Percentiles rank a stretch among this genome's conserved stretches.
Evolutionary conservation across 2,797 vertebrate species (phyloP).

Genomic region (Etheostoma nigrum): DNA sequence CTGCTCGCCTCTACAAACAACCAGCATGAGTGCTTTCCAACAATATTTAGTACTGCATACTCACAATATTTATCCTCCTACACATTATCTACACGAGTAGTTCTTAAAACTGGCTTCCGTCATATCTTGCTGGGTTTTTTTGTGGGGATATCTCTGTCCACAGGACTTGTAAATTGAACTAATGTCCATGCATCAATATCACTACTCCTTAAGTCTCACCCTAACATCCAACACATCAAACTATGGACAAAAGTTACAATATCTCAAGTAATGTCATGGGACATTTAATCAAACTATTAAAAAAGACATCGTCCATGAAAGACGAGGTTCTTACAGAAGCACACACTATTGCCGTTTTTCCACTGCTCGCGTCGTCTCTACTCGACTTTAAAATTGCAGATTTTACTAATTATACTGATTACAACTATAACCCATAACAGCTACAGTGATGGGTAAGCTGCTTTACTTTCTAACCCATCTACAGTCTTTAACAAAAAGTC

Average conservation of each 20-base stretch:
- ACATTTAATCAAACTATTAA: constrained; percentile 13
- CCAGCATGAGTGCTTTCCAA: constrained; percentile 38
- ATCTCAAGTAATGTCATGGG: background rate
- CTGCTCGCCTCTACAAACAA: constrained; percentile 38
- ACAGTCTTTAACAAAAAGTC: constrained; percentile 9
- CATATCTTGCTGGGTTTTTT: background rate
- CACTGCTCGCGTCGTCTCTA: no score
- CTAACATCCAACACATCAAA: constrained; percentile 11
- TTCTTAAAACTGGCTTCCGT: constrained; percentile 14
- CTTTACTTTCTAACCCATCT: background rate
- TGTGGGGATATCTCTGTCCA: constrained; percentile 3
- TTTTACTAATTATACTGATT: constrained; percentile 12
- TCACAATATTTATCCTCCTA: constrained; percentile 38
- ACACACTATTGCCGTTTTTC: background rate
- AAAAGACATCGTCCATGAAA: background rate
- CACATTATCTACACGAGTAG: constrained; percentile 24
- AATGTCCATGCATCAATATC: constrained; percentile 1
- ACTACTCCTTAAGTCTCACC: background rate
- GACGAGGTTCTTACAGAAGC: constrained; percentile 1
- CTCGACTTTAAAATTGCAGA: no score
- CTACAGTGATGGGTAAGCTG: background rate
- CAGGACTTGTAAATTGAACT: constrained; percentile 28
- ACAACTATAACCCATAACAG: constrained; percentile 15
- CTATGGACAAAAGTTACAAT: background rate
- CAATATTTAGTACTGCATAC: constrained; percentile 19